Evolutionary conservation across 2,797 vertebrate genomes (phyloP).

Genomic region (Enteromius viviparus): DNA sequence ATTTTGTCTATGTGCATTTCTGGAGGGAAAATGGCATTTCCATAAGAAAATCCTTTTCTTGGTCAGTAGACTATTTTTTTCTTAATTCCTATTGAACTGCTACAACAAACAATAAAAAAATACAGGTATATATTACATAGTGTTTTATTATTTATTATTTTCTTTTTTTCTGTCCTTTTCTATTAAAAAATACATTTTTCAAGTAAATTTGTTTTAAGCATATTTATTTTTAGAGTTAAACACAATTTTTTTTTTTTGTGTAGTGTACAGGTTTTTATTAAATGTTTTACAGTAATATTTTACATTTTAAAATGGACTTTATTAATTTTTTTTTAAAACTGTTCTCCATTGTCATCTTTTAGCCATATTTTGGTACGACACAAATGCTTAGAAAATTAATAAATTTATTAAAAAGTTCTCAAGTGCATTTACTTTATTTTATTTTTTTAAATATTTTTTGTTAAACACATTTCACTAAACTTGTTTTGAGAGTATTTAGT

Average conservation of each 20-base stretch:
- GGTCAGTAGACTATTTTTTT: background rate
- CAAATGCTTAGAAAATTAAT: background rate
- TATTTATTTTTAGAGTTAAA: no score
- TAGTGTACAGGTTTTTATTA: no score
- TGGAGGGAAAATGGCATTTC: background rate
- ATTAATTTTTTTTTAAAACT: no score
- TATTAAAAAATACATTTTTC: no score
- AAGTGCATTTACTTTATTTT: background rate
- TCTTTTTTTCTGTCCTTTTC: no score
- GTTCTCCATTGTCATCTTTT: background rate
- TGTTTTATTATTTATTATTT: no score
- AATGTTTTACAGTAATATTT: no score
- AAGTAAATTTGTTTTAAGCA: no score
- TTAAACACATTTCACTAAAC: background rate
- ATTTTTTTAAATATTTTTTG: background rate
- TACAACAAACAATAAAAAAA: background rate
- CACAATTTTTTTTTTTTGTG: no score
- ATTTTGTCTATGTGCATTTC: conserved; percentile 8
- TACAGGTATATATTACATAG: no score
- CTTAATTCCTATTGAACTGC: background rate
- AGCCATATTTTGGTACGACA: background rate
- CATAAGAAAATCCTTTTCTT: background rate
- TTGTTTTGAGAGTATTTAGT: background rate
- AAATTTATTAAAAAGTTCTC: background rate
- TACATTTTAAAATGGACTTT: no score